Percentiles rank a stretch among this genome's conserved stretches.
Conservation (phyloP, 2,888 invertebrate species). For the Deroplatys truncata region DNA sequence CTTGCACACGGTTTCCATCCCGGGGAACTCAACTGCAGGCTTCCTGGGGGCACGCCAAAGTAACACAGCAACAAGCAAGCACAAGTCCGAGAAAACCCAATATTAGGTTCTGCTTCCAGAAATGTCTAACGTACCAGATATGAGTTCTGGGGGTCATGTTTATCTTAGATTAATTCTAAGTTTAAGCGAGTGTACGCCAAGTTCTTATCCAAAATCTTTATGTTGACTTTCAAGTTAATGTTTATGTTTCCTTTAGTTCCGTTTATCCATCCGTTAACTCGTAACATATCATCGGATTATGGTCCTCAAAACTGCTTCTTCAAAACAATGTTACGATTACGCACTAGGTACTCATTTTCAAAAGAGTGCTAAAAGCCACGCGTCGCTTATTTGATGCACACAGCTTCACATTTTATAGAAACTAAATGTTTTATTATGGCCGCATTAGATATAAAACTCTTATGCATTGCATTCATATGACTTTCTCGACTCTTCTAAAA, state of each 20-base stretch:
- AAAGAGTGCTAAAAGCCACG: no score
- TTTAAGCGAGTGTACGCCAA: neutral
- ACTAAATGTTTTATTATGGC: no score
- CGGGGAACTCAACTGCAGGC: neutral
- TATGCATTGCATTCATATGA: no score
- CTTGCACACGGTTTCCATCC: neutral
- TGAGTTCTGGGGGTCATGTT: neutral
- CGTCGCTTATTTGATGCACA: no score
- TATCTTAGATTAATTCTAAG: neutral
- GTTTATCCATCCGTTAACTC: no score
- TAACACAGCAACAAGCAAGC: neutral
- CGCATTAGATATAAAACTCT: no score
- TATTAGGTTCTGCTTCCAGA: neutral
- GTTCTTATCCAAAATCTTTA: neutral
- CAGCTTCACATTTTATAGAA: no score
- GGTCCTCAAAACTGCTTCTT: no score
- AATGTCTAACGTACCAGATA: neutral
- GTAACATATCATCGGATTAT: no score
- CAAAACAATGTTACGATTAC: no score
- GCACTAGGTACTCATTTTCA: no score
- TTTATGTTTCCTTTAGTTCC: neutral
- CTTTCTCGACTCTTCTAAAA: no score
- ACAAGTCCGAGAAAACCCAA: neutral
- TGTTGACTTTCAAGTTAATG: neutral
- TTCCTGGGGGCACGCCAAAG: neutral